Percentiles rank a stretch among this genome's conserved stretches.
Evolutionary conservation across 2,888 invertebrate genomes (phyloP).

Genomic region (Metopia argyrocephala): DNA sequence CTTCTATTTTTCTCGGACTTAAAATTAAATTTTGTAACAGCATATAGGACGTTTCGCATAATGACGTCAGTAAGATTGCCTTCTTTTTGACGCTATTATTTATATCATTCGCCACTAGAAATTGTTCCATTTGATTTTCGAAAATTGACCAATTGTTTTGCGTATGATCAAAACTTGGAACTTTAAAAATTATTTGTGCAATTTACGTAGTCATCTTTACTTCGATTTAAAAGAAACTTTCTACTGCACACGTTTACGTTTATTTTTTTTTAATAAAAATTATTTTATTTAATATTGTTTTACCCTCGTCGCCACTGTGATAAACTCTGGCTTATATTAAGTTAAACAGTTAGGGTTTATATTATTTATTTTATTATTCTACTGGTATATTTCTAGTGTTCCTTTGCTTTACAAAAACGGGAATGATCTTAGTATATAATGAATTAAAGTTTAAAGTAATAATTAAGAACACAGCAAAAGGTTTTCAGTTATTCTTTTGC

Average conservation of each 20-base stretch:
- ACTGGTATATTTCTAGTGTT: too few relatives aligned
- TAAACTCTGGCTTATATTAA: conserved; percentile 15
- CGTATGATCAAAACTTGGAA: conserved; percentile 51
- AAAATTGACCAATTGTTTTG: conserved; percentile 52
- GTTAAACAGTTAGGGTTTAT: not conserved
- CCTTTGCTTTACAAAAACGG: not conserved
- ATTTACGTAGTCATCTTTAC: conserved; percentile 7
- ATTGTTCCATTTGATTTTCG: conserved; percentile 44
- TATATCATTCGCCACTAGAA: conserved; percentile 49
- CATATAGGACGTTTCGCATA: conserved; percentile 49
- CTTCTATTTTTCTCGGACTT: conserved; percentile 47
- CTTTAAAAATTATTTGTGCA: conserved; percentile 40
- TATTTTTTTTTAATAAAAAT: not conserved
- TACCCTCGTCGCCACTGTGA: conserved; percentile 53
- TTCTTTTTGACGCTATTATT: conserved; percentile 44
- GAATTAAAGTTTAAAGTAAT: too few relatives aligned
- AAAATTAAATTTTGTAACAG: conserved; percentile 52
- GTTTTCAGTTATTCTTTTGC: too few relatives aligned
- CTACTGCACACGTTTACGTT: not conserved
- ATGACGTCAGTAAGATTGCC: conserved; percentile 53
- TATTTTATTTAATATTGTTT: conserved; percentile 1
- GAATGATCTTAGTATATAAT: too few relatives aligned
- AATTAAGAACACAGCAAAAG: too few relatives aligned
- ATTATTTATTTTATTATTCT: too few relatives aligned
- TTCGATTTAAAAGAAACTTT: not conserved